These are phyloP conservation scores for Arctocebus calabarensis DNA, from an alignment of 2,797 vertebrate genomes.

Conservation along the genomic window DNA sequence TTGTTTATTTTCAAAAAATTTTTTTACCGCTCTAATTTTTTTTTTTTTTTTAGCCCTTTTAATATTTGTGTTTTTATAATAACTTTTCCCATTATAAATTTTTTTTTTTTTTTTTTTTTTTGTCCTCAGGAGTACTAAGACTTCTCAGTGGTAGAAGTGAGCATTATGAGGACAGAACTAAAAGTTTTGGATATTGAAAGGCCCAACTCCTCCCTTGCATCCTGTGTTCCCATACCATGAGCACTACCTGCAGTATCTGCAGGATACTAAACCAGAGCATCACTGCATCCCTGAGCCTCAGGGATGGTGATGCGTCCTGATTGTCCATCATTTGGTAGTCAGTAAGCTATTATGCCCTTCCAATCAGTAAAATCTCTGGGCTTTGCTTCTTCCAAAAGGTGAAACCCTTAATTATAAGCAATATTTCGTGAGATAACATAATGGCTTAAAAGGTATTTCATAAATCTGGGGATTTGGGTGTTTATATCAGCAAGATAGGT, in stretches of 20 bases:
- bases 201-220: neutral
- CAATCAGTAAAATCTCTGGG: neutral
- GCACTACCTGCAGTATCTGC: neutral
- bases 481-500: neutral
- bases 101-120: neutral
- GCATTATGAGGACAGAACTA: neutral
- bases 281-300: neutral
- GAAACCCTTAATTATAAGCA: neutral
- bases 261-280: neutral
- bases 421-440: neutral
- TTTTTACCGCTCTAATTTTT: too few species aligned
- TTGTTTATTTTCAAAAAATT: too few species aligned
- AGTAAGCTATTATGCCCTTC: neutral
- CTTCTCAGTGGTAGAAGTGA: neutral
- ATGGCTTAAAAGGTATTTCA: neutral
- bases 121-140: neutral
- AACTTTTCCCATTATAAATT: too few species aligned
- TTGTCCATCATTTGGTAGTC: neutral
- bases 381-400: neutral
- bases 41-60: too few species aligned
- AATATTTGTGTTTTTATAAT: too few species aligned
- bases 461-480: neutral
- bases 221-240: neutral
- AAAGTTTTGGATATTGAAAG: neutral
- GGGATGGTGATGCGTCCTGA: neutral